Conservation (phyloP, 2,113 vertebrate genomes). For the Maccullochella peelii region DNA sequence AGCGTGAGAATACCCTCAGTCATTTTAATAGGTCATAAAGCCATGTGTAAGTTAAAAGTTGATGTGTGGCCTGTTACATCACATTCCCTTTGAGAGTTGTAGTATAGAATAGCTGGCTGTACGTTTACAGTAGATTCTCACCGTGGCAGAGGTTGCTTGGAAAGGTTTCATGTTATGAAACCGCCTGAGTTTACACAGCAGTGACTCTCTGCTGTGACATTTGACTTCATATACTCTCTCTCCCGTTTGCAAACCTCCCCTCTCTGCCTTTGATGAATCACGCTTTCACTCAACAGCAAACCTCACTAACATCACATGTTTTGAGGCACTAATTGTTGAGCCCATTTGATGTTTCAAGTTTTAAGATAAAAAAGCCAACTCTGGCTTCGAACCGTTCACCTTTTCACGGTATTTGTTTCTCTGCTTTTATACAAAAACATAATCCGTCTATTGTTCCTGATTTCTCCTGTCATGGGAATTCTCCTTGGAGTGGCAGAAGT, state of each 20-base stretch:
- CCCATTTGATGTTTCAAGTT: conserved; percentile 15
- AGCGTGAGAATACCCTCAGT: background rate
- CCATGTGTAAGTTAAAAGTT: background rate
- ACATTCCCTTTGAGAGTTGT: conserved; percentile 12
- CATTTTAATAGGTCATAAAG: background rate
- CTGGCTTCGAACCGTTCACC: conserved; percentile 59
- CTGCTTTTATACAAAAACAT: conserved; percentile 67
- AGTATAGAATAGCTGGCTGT: conserved; percentile 17
- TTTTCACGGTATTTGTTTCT: conserved; percentile 68
- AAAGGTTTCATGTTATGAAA: conserved; percentile 48
- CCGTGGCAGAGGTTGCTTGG: conserved; percentile 10
- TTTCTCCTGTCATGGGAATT: conserved; percentile 72
- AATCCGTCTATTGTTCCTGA: conserved; percentile 76
- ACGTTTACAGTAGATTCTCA: conserved; percentile 4
- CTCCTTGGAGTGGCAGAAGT: conserved; percentile 66
- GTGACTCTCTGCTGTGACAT: conserved; percentile 51
- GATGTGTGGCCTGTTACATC: background rate
- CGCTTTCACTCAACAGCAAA: conserved; percentile 44
- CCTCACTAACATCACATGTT: conserved; percentile 20
- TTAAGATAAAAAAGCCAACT: background rate
- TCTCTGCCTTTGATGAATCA: conserved; percentile 59
- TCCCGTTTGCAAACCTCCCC: conserved; percentile 34
- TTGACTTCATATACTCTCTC: conserved; percentile 63
- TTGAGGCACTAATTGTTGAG: conserved; percentile 35
- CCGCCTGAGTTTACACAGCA: conserved; percentile 45